Conservation (phyloP, 2,888 invertebrate species). For the Thyatira batis region DNA sequence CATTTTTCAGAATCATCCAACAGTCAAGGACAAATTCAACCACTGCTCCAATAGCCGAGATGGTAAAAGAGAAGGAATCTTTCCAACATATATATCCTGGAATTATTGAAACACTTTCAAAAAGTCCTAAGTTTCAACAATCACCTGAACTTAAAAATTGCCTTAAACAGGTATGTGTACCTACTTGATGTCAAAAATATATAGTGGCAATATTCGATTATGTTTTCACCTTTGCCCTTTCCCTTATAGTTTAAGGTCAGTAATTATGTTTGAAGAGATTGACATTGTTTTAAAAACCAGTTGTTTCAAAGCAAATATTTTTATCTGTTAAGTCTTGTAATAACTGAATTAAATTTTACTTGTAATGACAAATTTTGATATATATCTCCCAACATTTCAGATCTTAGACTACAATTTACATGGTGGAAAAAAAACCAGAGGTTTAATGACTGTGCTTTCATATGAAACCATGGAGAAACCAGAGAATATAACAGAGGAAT, state of each 20-base stretch:
- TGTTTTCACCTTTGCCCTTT: neutral
- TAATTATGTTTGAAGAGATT: neutral
- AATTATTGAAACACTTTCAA: conserved; percentile 49
- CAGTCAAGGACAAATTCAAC: conserved; percentile 38
- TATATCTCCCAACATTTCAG: conserved; percentile 56
- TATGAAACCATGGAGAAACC: conserved; percentile 86
- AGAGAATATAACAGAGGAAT: conserved; percentile 86
- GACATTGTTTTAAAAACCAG: neutral
- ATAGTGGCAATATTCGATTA: neutral
- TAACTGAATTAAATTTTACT: too few relatives aligned
- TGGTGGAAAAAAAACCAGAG: conserved; percentile 91
- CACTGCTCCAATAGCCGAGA: conserved; percentile 52
- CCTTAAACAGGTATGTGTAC: conserved; percentile 52
- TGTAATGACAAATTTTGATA: neutral
- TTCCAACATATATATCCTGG: conserved; percentile 61
- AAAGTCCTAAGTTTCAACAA: conserved; percentile 47
- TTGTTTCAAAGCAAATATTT: too few relatives aligned
- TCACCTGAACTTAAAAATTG: conserved; percentile 59
- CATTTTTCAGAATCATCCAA: conserved; percentile 20
- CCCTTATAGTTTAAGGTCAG: neutral
- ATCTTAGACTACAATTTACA: conserved; percentile 93
- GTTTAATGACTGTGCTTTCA: conserved; percentile 85
- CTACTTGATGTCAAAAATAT: neutral
- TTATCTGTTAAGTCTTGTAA: too few relatives aligned
- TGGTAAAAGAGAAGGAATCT: conserved; percentile 55